Conservation (phyloP, 2,888 invertebrate species). For the Lithophane ornitopus region DNA sequence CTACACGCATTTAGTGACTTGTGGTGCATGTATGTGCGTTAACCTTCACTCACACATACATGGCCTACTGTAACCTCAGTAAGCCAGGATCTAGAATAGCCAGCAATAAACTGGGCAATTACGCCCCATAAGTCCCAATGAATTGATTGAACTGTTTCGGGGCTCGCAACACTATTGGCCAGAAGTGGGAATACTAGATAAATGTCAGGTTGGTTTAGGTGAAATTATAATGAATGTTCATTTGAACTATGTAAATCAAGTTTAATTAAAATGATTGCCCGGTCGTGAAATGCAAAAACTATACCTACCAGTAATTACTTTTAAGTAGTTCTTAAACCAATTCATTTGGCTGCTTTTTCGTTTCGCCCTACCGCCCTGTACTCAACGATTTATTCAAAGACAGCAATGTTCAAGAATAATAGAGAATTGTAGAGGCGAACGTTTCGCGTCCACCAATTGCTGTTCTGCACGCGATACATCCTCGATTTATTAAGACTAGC, state of each 20-base stretch:
- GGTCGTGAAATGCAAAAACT: neutral
- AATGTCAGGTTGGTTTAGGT: neutral
- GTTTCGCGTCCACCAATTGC: neutral
- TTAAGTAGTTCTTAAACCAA: neutral
- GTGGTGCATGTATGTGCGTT: no score
- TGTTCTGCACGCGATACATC: neutral
- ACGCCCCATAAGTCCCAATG: constrained; percentile 10
- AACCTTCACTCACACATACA: neutral
- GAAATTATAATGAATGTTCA: neutral
- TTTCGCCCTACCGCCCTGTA: no score
- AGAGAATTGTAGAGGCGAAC: neutral
- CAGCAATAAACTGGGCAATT: constrained; percentile 21
- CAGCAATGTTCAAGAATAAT: constrained; percentile 1
- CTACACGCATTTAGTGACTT: no score
- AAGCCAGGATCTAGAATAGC: constrained; percentile 33
- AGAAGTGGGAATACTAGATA: neutral
- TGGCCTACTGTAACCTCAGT: constrained; percentile 6
- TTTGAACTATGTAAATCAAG: neutral
- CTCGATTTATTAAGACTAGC: neutral
- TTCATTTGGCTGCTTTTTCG: neutral
- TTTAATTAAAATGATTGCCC: neutral
- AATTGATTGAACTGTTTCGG: constrained; percentile 38
- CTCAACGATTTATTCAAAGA: constrained; percentile 11
- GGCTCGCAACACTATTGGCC: neutral
- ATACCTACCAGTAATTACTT: neutral